A percentile compares a stretch with the other conserved stretches of the same genome.
These are phyloP conservation scores for Drosophila engyochracea DNA, from an alignment of 2,888 invertebrate species.

Conservation along the genomic window DNA sequence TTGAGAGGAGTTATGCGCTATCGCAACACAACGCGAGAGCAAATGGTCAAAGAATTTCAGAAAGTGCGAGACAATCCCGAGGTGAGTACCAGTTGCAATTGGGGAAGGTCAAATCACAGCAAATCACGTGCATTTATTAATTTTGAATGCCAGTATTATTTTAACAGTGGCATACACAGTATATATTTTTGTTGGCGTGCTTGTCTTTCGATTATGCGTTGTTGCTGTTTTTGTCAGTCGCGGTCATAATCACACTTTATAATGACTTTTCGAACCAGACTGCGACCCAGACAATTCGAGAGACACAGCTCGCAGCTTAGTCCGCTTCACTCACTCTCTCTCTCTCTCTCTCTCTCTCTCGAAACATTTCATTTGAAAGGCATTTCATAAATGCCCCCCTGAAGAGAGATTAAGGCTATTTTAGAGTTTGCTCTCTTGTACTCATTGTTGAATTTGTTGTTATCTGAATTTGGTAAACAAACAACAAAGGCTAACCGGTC, in stretches of 20 bases:
- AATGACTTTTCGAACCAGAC: slow-evolving; percentile 31
- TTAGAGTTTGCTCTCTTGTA: slow-evolving; percentile 7
- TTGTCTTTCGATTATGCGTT: slow-evolving; percentile 14
- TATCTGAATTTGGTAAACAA: slow-evolving; percentile 66
- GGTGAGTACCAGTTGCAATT: slow-evolving; percentile 69
- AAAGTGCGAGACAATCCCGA: slow-evolving; percentile 94
- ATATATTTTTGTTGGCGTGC: slow-evolving; percentile 14
- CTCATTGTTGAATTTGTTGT: slow-evolving; percentile 19
- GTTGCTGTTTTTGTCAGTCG: slow-evolving; percentile 16
- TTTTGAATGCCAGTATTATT: neutral
- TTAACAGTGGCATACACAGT: slow-evolving; percentile 25
- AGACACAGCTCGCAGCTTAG: slow-evolving; percentile 12
- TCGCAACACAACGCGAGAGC: slow-evolving; percentile 91
- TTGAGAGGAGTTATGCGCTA: slow-evolving; percentile 96
- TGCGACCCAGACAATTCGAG: slow-evolving; percentile 25
- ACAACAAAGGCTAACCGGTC: slow-evolving; percentile 57
- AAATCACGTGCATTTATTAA: slow-evolving; percentile 4
- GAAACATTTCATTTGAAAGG: slow-evolving; percentile 21
- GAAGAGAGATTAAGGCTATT: slow-evolving; percentile 4
- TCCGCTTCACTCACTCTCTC: neutral
- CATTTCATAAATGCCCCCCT: slow-evolving; percentile 6
- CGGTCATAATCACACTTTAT: slow-evolving; percentile 58
- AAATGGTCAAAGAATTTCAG: slow-evolving; percentile 97
- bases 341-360: neutral
- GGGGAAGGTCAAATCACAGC: slow-evolving; percentile 7